phyloP scores from a whole-genome alignment of 2,113 vertebrate species.

The Camelus dromedarius region DNA sequence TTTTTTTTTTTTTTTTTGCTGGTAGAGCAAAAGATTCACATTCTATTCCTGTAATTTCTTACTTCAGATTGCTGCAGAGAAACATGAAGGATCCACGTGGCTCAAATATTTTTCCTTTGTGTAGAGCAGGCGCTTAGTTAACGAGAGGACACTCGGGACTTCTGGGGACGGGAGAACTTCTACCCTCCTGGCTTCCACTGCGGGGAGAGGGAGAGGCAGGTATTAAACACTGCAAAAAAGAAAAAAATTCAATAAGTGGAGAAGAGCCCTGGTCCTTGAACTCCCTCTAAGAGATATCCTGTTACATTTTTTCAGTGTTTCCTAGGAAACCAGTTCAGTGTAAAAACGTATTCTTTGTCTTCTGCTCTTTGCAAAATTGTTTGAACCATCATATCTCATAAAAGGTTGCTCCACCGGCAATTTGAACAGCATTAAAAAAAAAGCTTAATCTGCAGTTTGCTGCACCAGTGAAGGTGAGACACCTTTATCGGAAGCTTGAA shows the following conservation, averaged over 20 bases:
- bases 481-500: constrained; percentile 80
- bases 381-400: constrained; percentile 87
- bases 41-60: constrained; percentile 58
- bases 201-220: constrained; percentile 62
- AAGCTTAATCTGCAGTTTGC: constrained; percentile 86
- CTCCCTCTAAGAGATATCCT: constrained; percentile 83
- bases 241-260: constrained; percentile 67
- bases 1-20: neutral
- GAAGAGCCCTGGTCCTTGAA: constrained; percentile 85
- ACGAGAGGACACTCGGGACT: neutral
- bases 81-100: constrained; percentile 48
- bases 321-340: constrained; percentile 88
- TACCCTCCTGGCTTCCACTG: constrained; percentile 50
- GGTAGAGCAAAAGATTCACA: neutral
- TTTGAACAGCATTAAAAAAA: constrained; percentile 83
- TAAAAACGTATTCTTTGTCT: constrained; percentile 89
- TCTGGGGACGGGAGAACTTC: constrained; percentile 9
- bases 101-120: constrained; percentile 33
- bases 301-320: constrained; percentile 86
- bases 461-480: constrained; percentile 70
- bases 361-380: constrained; percentile 87
- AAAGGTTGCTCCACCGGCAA: constrained; percentile 85
- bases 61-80: constrained; percentile 46
- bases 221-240: constrained; percentile 61
- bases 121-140: constrained; percentile 61